Percentiles rank a stretch among this genome's conserved stretches.
These are phyloP conservation scores for Terebella lapidaria DNA, from an alignment of 2,888 invertebrate species.

Conservation along the genomic window DNA sequence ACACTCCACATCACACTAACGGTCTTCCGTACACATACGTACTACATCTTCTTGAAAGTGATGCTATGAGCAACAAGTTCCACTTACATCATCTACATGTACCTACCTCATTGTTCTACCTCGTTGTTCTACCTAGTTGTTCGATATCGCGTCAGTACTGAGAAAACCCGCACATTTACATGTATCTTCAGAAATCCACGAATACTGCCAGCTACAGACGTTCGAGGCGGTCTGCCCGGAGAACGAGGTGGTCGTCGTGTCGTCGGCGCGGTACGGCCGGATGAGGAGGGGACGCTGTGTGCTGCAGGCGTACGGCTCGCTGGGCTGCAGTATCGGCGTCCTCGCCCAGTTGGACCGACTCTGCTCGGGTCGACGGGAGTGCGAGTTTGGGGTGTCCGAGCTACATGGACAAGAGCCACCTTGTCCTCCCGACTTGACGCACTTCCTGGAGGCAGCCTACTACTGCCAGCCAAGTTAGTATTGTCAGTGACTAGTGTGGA, in stretches of 20 bases:
- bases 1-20: no score
- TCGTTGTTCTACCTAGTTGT: no score
- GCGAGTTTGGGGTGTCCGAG: conserved; percentile 16
- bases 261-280: conserved; percentile 17
- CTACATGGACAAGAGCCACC: conserved; percentile 14
- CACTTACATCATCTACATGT: no score
- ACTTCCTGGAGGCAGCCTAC: conserved; percentile 19
- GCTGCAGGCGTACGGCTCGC: conserved; percentile 15
- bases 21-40: no score
- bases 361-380: conserved; percentile 21
- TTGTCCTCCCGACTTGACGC: conserved; percentile 20
- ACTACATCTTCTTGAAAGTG: no score
- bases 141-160: no score
- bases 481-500: no score
- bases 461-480: conserved; percentile 16
- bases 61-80: no score
- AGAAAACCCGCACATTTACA: no score
- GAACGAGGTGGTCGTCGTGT: conserved; percentile 18
- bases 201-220: conserved; percentile 20
- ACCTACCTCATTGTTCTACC: no score
- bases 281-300: conserved; percentile 20
- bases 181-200: conserved; percentile 1
- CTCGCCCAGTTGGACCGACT: conserved; percentile 16
- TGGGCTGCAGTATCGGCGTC: conserved; percentile 19
- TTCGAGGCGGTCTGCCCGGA: conserved; percentile 16